Evolutionary conservation across 2,113 vertebrate genomes (phyloP), one percentile per base, ranked within the genome.

Genomic region (Cettia cetti): DNA sequence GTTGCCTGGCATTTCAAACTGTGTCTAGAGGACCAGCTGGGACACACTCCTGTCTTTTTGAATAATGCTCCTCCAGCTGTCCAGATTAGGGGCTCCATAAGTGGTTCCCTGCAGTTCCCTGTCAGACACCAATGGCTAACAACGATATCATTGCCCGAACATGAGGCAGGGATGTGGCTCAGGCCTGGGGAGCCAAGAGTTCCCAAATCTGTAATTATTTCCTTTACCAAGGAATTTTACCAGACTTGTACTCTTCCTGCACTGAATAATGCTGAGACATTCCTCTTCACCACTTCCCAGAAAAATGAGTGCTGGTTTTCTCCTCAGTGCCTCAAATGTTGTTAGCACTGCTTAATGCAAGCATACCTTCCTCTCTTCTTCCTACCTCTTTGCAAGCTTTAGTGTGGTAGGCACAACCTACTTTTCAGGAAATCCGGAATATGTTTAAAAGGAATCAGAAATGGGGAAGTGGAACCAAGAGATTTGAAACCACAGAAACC

Each of bases 401-500:
- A 74, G 21, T 49, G 37, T 91, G 59, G 59, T 53, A 75, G 39
- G 50, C 50, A 80, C 27, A 54, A 22, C 12, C 45, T 69, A 26
- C 42, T 90, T 89, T 80, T 77, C 80, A 86, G 91, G 89, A 96
- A 94, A 92, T 90, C 50, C 39, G 0, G 39, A 90, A 71, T 74
- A 81, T 10, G n/a, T 66, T 74, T 30, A 56, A 71, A 93, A 84
- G 64, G 1, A 83, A 57, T 81, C 37, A 68, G 60, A 92, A 86
- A 92, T 39, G 31, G 21, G n/a, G 81, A 97, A 96, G 82, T 33
- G 68, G 44, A 95, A 92, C 60, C 35, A 92, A 63, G 49, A 95
- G 11, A 53, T 74, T 39, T 82, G 66, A 95, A 96, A 89, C 89
- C 91, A 89, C 91, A 92, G 20, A 92, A 92, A 71, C 68, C 80